A percentile compares a stretch with the other conserved stretches of the same genome.
These are phyloP conservation scores for Vulpes lagopus DNA, from an alignment of 2,113 vertebrate genomes.

Conservation along the genomic window DNA sequence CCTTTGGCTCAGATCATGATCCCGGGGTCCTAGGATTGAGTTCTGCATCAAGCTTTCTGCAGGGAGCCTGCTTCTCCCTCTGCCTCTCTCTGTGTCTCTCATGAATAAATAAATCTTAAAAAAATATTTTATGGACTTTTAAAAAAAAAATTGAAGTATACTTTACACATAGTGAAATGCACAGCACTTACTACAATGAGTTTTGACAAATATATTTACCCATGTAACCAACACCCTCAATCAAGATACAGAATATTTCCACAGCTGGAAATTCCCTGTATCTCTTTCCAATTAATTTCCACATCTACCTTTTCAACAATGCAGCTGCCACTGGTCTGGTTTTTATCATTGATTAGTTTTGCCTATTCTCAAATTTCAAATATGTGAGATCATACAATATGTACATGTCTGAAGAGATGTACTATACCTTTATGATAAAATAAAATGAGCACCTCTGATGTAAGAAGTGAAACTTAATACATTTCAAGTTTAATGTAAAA, in stretches of 20 bases:
- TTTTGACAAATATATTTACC: slow-evolving; percentile 8
- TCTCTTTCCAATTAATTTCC: neutral
- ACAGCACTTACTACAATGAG: neutral
- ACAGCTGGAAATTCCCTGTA: neutral
- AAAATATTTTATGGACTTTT: neutral
- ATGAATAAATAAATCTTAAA: no score
- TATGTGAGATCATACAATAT: neutral
- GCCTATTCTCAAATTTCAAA: neutral
- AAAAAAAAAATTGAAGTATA: neutral
- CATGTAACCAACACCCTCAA: neutral
- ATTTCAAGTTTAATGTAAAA: slow-evolving; percentile 31
- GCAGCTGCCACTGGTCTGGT: neutral
- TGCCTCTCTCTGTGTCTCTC: no score
- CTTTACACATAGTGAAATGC: neutral
- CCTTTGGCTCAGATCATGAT: no score
- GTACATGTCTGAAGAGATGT: neutral
- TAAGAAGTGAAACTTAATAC: neutral
- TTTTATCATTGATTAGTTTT: neutral
- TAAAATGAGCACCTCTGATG: neutral
- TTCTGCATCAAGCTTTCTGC: no score
- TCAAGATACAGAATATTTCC: neutral
- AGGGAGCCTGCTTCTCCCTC: no score
- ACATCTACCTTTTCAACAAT: neutral
- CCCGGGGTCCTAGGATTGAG: no score
- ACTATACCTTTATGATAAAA: neutral